These are phyloP conservation scores for Sarcophaga carnaria DNA, from an alignment of 2,888 invertebrate species.

Conservation along the genomic window DNA sequence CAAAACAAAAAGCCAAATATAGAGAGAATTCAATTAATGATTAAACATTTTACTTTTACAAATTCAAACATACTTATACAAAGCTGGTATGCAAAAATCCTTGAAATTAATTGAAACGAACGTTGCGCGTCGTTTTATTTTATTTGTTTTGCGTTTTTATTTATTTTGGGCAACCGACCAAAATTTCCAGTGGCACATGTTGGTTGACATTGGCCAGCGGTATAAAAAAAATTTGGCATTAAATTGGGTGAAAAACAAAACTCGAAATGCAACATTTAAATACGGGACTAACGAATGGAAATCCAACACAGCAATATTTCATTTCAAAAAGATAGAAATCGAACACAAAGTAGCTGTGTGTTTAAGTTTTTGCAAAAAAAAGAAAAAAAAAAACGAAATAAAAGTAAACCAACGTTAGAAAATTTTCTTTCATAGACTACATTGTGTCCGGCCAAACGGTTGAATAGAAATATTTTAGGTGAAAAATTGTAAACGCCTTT, in stretches of 20 bases:
- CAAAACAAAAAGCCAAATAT: not conserved
- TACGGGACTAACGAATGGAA: not conserved
- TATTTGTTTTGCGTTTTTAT: no score
- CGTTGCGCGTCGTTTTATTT: not conserved
- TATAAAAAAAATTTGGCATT: not conserved
- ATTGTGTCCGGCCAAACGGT: not conserved
- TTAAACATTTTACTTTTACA: not conserved
- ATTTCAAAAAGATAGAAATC: not conserved
- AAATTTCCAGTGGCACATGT: slow-evolving; percentile 2
- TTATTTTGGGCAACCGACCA: not conserved
- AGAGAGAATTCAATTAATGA: not conserved
- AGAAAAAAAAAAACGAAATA: not conserved
- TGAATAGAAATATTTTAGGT: not conserved
- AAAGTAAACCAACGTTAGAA: slow-evolving; percentile 1
- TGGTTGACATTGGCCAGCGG: slow-evolving; percentile 2
- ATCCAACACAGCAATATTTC: not conserved
- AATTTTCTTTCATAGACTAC: not conserved
- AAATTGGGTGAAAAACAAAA: not conserved
- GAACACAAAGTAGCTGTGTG: not conserved
- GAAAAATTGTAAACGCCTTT: not conserved
- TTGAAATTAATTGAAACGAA: not conserved
- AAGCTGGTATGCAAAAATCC: not conserved
- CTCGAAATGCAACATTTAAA: not conserved
- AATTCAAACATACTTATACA: not conserved
- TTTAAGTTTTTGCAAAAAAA: not conserved